Percentiles rank a stretch among this genome's conserved stretches.
phyloP scores from a whole-genome alignment of 2,797 vertebrate species.

The Cottoperca gobio region DNA sequence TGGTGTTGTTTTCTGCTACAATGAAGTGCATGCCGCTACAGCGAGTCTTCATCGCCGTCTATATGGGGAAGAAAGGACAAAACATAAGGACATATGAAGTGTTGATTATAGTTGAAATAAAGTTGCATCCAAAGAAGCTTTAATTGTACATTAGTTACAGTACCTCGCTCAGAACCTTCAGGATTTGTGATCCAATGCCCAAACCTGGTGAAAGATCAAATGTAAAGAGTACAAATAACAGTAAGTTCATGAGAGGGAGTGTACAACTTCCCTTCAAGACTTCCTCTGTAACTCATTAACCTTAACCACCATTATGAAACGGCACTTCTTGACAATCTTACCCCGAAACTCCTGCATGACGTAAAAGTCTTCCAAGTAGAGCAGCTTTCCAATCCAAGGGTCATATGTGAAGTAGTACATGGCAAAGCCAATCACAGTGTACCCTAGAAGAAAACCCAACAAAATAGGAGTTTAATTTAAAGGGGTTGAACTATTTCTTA shows the following conservation, averaged over 20 bases:
- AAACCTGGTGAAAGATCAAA: constrained; percentile 74
- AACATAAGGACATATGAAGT: not conserved
- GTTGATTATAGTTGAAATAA: not conserved
- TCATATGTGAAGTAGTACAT: constrained; percentile 89
- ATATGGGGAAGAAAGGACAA: not conserved
- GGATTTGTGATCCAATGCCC: constrained; percentile 84
- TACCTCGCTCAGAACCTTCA: constrained; percentile 84
- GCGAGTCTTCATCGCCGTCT: constrained; percentile 85
- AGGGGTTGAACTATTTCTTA: not conserved
- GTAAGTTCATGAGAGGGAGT: not conserved
- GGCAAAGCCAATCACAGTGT: constrained; percentile 80
- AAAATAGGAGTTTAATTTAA: not conserved
- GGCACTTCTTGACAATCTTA: constrained; percentile 43
- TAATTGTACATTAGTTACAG: constrained; percentile 28
- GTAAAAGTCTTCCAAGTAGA: constrained; percentile 89
- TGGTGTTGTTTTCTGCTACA: constrained; percentile 84
- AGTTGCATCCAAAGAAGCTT: not conserved
- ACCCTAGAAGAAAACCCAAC: constrained; percentile 54
- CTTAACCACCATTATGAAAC: constrained; percentile 31
- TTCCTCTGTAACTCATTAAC: constrained; percentile 51
- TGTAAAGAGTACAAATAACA: constrained; percentile 12
- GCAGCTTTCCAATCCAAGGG: constrained; percentile 85
- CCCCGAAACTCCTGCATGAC: constrained; percentile 81
- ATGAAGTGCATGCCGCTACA: constrained; percentile 89
- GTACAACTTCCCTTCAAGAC: not conserved